Evolutionary conservation across 2,797 vertebrate genomes (phyloP).

Genomic region (Coregonus suidteri): DNA sequence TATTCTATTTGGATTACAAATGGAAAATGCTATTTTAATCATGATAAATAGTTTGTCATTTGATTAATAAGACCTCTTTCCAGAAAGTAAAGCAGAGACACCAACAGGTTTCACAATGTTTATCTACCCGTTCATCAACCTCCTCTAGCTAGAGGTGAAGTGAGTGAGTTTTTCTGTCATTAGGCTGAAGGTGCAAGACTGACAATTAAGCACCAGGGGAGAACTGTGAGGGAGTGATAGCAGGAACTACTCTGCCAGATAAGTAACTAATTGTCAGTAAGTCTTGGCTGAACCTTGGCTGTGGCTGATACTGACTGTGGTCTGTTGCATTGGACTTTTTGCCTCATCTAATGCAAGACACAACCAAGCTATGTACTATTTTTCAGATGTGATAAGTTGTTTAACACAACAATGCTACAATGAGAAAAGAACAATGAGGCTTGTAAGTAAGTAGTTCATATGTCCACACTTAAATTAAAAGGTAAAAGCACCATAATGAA

Average conservation of each 20-base stretch:
- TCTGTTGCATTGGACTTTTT: not conserved
- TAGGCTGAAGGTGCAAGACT: conserved; percentile 29
- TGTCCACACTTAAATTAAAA: not conserved
- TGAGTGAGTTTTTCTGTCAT: conserved; percentile 11
- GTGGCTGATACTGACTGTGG: conserved; percentile 17
- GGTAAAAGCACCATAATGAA: not conserved
- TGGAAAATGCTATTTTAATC: no score
- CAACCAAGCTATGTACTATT: not conserved
- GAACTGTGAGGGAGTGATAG: conserved; percentile 20
- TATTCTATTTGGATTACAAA: no score
- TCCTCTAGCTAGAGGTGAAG: conserved; percentile 32
- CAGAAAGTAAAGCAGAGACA: no score
- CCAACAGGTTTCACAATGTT: not conserved
- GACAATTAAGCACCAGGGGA: conserved; percentile 29
- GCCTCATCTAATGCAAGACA: not conserved
- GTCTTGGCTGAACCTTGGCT: not conserved
- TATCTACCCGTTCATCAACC: not conserved
- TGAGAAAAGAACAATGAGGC: not conserved
- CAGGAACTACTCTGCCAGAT: conserved; percentile 16
- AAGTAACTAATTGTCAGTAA: conserved; percentile 31
- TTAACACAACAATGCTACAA: not conserved
- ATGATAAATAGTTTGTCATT: not conserved
- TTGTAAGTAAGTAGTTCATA: not conserved
- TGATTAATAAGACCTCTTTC: no score
- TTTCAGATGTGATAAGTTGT: not conserved